A percentile compares a stretch with the other conserved stretches of the same genome.
Conservation (phyloP, 1,140 invertebrate genomes). For the Drosophila nebulosa region DNA sequence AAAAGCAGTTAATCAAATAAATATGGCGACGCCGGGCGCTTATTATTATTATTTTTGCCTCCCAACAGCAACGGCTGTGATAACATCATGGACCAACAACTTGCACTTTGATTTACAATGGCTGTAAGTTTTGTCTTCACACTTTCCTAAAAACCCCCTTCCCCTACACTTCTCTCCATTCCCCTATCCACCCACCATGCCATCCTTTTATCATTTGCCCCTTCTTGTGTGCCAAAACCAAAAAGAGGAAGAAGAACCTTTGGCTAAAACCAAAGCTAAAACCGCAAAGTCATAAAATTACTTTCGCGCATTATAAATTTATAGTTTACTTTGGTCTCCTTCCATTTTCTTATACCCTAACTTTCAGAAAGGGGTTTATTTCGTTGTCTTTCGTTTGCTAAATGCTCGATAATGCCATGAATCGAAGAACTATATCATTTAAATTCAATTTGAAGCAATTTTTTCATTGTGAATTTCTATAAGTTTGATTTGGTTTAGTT, state of each 20-base stretch:
- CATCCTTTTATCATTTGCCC: not conserved
- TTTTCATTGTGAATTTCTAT: too few species aligned
- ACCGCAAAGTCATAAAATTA: slow-evolving; percentile 81
- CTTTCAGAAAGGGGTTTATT: not conserved
- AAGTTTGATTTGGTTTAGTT: too few species aligned
- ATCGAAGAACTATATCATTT: too few species aligned
- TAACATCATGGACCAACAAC: slow-evolving; percentile 66
- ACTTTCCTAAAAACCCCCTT: slow-evolving; percentile 17
- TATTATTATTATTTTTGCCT: slow-evolving; percentile 76
- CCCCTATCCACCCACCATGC: not conserved
- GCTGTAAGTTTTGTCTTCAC: slow-evolving; percentile 56
- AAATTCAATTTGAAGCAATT: too few species aligned
- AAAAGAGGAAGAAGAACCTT: not conserved
- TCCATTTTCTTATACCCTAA: not conserved
- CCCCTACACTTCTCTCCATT: not conserved
- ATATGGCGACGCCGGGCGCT: slow-evolving; percentile 70
- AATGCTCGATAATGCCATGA: too few species aligned
- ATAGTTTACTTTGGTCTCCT: slow-evolving; percentile 64
- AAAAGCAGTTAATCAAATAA: slow-evolving; percentile 80
- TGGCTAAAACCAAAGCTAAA: slow-evolving; percentile 66
- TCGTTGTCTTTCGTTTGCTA: too few species aligned
- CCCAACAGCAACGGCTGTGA: slow-evolving; percentile 45
- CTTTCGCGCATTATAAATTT: slow-evolving; percentile 81
- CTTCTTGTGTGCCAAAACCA: not conserved
- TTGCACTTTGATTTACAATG: slow-evolving; percentile 64